Evolutionary conservation across 2,113 vertebrate species (phyloP).

Genomic region (Cavia aperea): DNA sequence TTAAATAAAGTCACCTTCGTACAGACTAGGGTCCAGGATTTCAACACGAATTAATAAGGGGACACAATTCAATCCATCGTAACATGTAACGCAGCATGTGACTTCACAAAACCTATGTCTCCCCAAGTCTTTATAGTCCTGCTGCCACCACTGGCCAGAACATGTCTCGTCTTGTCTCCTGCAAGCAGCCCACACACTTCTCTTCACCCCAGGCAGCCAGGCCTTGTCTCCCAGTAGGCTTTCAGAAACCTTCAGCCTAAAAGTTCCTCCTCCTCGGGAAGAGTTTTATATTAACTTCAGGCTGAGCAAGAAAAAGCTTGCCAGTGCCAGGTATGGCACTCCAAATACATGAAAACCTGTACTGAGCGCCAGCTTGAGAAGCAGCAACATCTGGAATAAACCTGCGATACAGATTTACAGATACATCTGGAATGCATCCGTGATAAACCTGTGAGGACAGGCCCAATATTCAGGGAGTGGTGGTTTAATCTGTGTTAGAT

Average conservation of each 20-base stretch:
- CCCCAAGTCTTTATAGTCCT: not conserved
- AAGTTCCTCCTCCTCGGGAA: not conserved
- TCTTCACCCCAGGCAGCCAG: not conserved
- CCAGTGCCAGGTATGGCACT: not conserved
- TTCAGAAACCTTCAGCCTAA: not conserved
- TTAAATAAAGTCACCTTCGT: not conserved
- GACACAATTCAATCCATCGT: not conserved
- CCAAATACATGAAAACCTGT: not conserved
- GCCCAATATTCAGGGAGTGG: not conserved
- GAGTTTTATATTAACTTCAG: not conserved
- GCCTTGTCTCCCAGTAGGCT: not conserved
- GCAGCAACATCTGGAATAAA: not conserved
- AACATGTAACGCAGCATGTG: not conserved
- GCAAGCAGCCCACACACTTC: not conserved
- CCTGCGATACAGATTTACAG: no score
- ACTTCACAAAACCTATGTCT: not conserved
- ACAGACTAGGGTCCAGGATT: not conserved
- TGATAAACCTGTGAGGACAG: not conserved
- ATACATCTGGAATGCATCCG: not conserved
- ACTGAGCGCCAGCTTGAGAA: not conserved
- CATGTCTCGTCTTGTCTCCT: not conserved
- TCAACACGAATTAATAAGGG: not conserved
- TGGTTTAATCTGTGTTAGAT: not conserved
- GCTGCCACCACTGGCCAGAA: not conserved
- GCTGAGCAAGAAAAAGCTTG: not conserved